Base-by-base conservation (phyloP, 2,888 invertebrate species). In the Microctonus brassicae region DNA sequence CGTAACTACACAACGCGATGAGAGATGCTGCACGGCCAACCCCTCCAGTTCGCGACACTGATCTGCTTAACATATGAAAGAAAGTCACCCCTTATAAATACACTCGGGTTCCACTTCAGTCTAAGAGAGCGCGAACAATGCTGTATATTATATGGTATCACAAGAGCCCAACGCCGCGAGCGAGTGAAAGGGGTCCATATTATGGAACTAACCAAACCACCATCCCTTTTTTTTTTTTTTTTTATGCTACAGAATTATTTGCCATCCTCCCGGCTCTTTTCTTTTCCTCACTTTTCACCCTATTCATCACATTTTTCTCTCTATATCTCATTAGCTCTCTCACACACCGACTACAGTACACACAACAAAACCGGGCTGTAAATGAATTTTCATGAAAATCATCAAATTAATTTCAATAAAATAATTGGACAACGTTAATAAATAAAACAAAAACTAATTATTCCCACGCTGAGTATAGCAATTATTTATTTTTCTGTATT, bases 1-100 rank as follows among this genome's bases (percentile, higher is more conserved):
- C 58, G 58, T 58, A 52, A 63, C 47, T 68, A 60, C n/a, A n/a
- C n/a, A 42, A 57, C 57, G 66, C 63, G 53, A 65, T 36, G n/a
- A n/a, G 57, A 33, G 53, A 47, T 52, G 47, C 36, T 26, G 60
- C 60, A 39, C 52, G 34, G 17, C 58, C 36, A 52, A 57, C 67
- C 69, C 60, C 53, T 65, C 73, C 58, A 47, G 39, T 39, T 69
- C 62, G 60, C 81, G 83, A 84, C 82, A 82, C 83, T 83, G 85
- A 83, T 82, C 84, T 84, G 82, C 80, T 85, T 85, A 85, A 83
- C 85, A 85, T 85, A 85, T 85, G 85, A 85, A 85, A 85, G 84
- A 82, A 79, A 79, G 78, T 81, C 82, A 79, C 82, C 84, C 82
- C 81, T 80, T 81, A 83, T 83, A 83, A 82, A 85, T 83, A 83